Base-by-base conservation (phyloP, 2,113 vertebrate species). In the Mugil cephalus region DNA sequence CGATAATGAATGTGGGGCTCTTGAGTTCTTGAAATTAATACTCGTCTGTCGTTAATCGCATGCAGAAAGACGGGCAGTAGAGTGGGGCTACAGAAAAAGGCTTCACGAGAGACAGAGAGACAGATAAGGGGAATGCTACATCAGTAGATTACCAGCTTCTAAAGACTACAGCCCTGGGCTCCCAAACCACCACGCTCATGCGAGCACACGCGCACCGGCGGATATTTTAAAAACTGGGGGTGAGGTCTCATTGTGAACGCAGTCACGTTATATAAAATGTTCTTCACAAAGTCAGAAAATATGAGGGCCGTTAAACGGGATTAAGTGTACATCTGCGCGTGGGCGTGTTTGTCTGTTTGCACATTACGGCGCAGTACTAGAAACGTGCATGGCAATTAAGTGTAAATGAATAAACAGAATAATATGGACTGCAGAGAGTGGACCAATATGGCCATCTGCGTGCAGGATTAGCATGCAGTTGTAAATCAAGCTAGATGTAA, bases 341-440 rank as follows among this genome's bases (percentile, higher is more conserved):
- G 87, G 82, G 62, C 81, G 82, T 67, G 70, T 84, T 74, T 72
- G 59, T 75, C 62, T 84, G 74, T 85, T 82, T 86, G 81, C 62
- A 64, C 58, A 39, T 77, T 87, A 83, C 82, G 62, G 78, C 56
- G 30, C 34, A 3, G 2, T 39, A 18, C 8, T 19, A 39, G 21
- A 67, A 52, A 74, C 77, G 56, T 55, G 17, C 39, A 69, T 67
- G 54, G 64, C 61, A 86, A 90, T 80, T 68, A 79, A 69, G 62
- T 50, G 47, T 66, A 55, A 88, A 77, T 83, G 50, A 87, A 77
- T 71, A 84, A 72, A 74, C 73, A 35, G 42, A 58, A 68, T 74
- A 10, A 70, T 30, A 70, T 50, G 36, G 42, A 42, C 60, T 17
- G 43, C 42, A 71, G 7, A 73, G 6, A 66, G 40, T 64, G 4